Evolutionary conservation across 2,113 vertebrate genomes (phyloP).

Genomic region (Sceloporus undulatus): DNA sequence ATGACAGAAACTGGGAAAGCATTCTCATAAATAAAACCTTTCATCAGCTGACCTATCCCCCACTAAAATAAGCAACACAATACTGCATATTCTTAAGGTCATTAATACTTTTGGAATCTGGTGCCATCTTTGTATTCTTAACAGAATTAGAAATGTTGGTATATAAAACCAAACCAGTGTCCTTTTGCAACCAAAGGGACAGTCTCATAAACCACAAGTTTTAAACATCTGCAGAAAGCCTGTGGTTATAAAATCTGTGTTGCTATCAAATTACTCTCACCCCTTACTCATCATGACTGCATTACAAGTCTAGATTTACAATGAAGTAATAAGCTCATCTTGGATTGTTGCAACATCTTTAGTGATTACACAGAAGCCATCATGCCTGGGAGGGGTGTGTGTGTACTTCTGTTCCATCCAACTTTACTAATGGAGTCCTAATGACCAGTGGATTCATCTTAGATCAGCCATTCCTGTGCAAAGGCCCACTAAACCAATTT

Average conservation of each 20-base stretch:
- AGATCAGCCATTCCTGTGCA: not conserved
- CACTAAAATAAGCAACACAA: accelerated
- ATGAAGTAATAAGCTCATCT: slow-evolving; percentile 64
- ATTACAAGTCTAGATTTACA: slow-evolving; percentile 70
- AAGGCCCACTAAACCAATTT: not conserved
- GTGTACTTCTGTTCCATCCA: not conserved
- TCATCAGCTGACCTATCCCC: not conserved
- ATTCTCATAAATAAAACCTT: not conserved
- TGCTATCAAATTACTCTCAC: slow-evolving; percentile 40
- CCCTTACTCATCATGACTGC: slow-evolving; percentile 61
- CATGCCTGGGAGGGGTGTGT: not conserved
- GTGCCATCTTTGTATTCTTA: not conserved
- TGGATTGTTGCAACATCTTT: slow-evolving; percentile 67
- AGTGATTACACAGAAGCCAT: slow-evolving; percentile 45
- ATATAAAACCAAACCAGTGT: not conserved
- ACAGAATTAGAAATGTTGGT: not conserved
- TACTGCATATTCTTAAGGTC: not conserved
- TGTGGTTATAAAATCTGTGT: slow-evolving; percentile 35
- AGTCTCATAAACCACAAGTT: not conserved
- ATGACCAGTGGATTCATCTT: not conserved
- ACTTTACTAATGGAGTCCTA: not conserved
- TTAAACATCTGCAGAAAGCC: slow-evolving; percentile 47
- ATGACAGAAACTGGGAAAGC: not conserved
- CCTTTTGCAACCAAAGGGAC: not conserved
- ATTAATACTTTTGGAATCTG: not conserved